These are phyloP conservation scores for Meandrina meandrites DNA, from an alignment of 92 coral and sea anemone genomes.

Conservation along the genomic window DNA sequence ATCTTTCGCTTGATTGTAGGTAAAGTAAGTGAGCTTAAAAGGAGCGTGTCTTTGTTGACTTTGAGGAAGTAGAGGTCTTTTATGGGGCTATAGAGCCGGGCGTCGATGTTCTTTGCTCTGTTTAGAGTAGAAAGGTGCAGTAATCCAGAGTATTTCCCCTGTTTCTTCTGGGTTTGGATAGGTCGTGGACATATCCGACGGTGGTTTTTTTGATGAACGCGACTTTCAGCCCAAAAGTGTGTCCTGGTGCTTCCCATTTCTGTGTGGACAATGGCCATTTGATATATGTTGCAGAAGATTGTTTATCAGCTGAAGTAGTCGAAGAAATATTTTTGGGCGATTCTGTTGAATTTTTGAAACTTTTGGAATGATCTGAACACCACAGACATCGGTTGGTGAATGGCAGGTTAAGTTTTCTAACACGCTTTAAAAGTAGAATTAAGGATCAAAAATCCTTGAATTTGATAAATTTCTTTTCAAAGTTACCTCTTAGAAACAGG, in stretches of 20 bases:
- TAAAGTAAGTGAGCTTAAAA: constrained; percentile 46
- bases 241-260: constrained; percentile 54
- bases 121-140: constrained; percentile 54
- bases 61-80: constrained; percentile 44
- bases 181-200: constrained; percentile 53
- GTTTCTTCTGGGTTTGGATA: constrained; percentile 61
- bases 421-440: too few species aligned
- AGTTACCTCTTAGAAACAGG: too few species aligned
- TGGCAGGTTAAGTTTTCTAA: constrained; percentile 36
- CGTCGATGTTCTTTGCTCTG: constrained; percentile 56
- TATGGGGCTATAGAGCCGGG: constrained; percentile 51
- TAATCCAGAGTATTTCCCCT: constrained; percentile 58
- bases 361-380: constrained; percentile 19
- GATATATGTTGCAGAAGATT: constrained; percentile 39
- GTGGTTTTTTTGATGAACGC: constrained; percentile 42
- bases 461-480: too few species aligned
- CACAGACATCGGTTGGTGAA: constrained; percentile 36
- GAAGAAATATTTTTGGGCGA: constrained; percentile 54
- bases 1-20: constrained; percentile 54
- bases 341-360: constrained; percentile 46
- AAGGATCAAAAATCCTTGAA: too few species aligned
- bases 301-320: constrained; percentile 47
- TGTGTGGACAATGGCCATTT: constrained; percentile 63
- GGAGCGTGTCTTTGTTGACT: constrained; percentile 50
- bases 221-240: constrained; percentile 56